Evolutionary conservation across 1,140 invertebrate species (phyloP), one percentile per base, ranked within the genome.

Genomic region (Calosoma granatense): DNA sequence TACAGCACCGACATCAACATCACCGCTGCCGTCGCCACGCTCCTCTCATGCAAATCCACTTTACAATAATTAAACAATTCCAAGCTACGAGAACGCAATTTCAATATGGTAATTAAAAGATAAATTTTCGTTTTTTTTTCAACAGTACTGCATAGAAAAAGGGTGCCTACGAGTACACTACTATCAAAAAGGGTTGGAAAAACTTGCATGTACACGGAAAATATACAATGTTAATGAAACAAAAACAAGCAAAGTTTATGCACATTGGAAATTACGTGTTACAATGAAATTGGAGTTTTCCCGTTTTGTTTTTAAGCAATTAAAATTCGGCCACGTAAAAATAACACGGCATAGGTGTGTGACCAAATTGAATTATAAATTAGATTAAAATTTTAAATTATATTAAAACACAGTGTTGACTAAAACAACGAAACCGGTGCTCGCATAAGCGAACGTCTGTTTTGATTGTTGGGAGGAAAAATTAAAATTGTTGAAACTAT

Each of bases 371-470:
- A 47, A 47, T 47, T 47, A 47, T 47, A 47, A 47, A 47, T 47
- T 47, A 47, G 41, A 47, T 47, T 47, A 47, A 47, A 47, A 47
- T 47, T 47, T 47, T 47, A 47, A 47, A 47, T 47, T 47, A 47
- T 47, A 47, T 47, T 47, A 47, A 47, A 47, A 47, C 41, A 47
- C 41, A 47, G 15, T 47, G 41, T 47, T 47, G 41, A 47, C 41
- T 12, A 47, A 47, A 47, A n/a, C n/a, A n/a, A n/a, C n/a, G n/a
- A n/a, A n/a, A n/a, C n/a, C n/a, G n/a, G n/a, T n/a, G n/a, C n/a
- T 36, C 26, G 26, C 26, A 36, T 36, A 6, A n/a, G 6, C 26
- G 26, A n/a, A 36, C 26, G n/a, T 36, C 26, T 36, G 26, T 36
- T 36, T 36, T 36, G 26, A 36, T 36, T 36, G 26, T 36, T 36